phyloP scores from a whole-genome alignment of 2,113 vertebrate genomes.

The Cyprinodon variegatus region DNA sequence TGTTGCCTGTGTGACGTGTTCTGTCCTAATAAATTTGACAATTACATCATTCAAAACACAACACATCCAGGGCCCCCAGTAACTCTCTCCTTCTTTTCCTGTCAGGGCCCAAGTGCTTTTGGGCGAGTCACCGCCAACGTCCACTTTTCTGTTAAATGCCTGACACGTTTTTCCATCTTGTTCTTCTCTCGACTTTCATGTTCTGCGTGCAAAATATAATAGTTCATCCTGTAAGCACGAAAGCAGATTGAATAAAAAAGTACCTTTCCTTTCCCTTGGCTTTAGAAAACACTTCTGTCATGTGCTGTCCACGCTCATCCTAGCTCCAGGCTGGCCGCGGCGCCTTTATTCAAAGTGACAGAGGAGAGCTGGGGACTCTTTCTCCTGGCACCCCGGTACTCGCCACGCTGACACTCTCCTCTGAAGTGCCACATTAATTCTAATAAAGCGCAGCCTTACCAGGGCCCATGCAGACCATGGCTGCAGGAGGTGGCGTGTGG shows the following conservation, averaged over 20 bases:
- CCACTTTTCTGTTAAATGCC: conserved; percentile 19
- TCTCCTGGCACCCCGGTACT: conserved; percentile 78
- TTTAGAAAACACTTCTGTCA: conserved; percentile 78
- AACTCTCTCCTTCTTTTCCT: conserved; percentile 42
- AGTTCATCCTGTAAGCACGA: conserved; percentile 76
- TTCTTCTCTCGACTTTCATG: conserved; percentile 50
- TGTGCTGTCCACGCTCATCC: conserved; percentile 80
- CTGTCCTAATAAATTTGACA: conserved; percentile 39
- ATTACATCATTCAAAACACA: conserved; percentile 56
- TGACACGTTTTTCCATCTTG: conserved; percentile 41
- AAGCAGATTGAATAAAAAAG: conserved; percentile 79
- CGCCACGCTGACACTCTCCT: conserved; percentile 75
- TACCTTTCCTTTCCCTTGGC: conserved; percentile 73
- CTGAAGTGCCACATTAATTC: conserved; percentile 85
- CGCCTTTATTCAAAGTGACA: conserved; percentile 82
- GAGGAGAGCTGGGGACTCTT: conserved; percentile 80
- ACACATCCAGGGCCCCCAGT: conserved; percentile 12
- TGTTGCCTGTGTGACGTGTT: conserved; percentile 33
- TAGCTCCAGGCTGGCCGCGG: conserved; percentile 51
- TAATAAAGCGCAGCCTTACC: conserved; percentile 81
- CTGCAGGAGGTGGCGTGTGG: conserved; percentile 38
- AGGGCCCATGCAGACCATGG: conserved; percentile 72
- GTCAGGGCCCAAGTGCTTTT: conserved; percentile 28
- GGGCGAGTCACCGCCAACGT: conserved; percentile 13
- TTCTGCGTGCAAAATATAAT: conserved; percentile 61